phyloP scores from a whole-genome alignment of 2,113 vertebrate species.

The Numida meleagris region DNA sequence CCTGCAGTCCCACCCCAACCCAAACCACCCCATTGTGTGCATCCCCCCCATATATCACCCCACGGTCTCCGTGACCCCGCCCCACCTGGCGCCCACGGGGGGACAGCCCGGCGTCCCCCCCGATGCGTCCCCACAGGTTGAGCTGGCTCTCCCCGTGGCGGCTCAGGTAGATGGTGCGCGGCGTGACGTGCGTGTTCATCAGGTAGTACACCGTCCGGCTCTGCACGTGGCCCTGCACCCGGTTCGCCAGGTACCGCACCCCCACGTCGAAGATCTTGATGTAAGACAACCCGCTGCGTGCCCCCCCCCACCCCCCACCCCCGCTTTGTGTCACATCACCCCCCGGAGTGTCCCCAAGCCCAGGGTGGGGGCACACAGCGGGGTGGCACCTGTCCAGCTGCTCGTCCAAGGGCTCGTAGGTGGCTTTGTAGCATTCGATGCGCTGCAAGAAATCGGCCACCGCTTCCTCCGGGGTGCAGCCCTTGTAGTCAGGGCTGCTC shows the following conservation, averaged over 20 bases:
- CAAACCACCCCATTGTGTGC: too few relatives aligned
- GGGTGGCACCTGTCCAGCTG: conserved; percentile 83
- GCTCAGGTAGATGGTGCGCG: conserved; percentile 89
- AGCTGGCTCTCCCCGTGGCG: conserved; percentile 92
- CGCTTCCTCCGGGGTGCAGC: conserved; percentile 86
- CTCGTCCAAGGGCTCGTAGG: conserved; percentile 88
- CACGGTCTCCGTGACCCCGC: neutral
- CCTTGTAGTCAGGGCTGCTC: conserved; percentile 87
- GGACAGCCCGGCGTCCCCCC: conserved; percentile 85
- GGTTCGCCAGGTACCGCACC: conserved; percentile 88
- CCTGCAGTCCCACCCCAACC: neutral
- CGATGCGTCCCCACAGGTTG: conserved; percentile 87
- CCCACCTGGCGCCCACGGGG: conserved; percentile 54
- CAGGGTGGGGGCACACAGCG: neutral
- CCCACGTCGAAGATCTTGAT: conserved; percentile 96
- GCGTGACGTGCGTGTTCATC: conserved; percentile 94
- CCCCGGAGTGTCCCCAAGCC: neutral
- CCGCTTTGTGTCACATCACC: neutral
- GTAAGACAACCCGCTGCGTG: conserved; percentile 85
- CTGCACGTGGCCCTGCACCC: conserved; percentile 92
- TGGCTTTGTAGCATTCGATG: conserved; percentile 89
- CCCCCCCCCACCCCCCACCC: neutral
- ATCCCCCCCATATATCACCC: too few relatives aligned
- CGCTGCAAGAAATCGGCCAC: conserved; percentile 89
- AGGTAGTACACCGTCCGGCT: conserved; percentile 92